These are phyloP conservation scores for Ictalurus punctatus DNA, from an alignment of 2,113 vertebrate genomes.

Conservation along the genomic window DNA sequence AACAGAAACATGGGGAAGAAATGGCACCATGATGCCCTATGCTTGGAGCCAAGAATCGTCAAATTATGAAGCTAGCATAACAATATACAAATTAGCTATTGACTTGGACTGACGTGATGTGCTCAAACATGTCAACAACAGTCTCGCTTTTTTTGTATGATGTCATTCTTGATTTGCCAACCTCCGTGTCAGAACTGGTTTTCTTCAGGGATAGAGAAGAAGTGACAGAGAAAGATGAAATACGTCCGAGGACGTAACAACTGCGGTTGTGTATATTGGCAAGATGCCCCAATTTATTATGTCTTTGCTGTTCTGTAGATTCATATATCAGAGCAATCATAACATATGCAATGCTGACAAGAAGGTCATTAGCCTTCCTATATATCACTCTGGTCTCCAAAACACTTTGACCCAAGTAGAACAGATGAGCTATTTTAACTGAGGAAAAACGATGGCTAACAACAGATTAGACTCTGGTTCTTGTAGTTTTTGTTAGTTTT, in stretches of 20 bases:
- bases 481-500: not conserved
- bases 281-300: conserved; percentile 5
- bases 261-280: conserved; percentile 17
- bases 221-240: not conserved
- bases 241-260: not conserved
- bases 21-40: too few species aligned
- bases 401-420: conserved; percentile 29
- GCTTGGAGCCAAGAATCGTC: not conserved
- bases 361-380: conserved; percentile 45
- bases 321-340: conserved; percentile 42
- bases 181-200: not conserved
- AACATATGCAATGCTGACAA: conserved; percentile 34
- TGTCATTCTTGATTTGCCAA: not conserved
- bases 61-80: not conserved
- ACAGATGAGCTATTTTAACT: conserved; percentile 9
- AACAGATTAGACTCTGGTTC: conserved; percentile 7
- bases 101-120: not conserved
- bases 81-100: not conserved
- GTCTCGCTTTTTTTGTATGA: not conserved
- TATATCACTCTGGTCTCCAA: conserved; percentile 43
- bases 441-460: not conserved
- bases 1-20: too few species aligned
- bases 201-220: not conserved
- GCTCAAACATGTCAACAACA: not conserved
- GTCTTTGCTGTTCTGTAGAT: conserved; percentile 9